These are phyloP conservation scores for Centrocercus urophasianus DNA, from an alignment of 2,113 vertebrate genomes.

Conservation along the genomic window DNA sequence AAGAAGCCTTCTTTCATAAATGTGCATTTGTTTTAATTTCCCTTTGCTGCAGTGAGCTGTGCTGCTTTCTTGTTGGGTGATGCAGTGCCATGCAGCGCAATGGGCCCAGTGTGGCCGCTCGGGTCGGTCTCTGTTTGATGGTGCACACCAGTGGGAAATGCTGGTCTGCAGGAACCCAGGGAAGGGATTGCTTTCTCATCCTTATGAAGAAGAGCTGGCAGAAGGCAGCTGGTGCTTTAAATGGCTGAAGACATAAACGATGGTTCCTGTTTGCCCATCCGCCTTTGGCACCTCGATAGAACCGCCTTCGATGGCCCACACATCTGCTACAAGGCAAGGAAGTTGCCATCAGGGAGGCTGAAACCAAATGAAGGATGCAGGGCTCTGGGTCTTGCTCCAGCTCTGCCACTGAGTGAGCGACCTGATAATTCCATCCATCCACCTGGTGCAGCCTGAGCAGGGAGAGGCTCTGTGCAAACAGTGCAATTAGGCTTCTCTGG, in stretches of 20 bases:
- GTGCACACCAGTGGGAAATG: background rate
- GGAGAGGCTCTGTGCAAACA: background rate
- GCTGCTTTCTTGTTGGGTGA: background rate
- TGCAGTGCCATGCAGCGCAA: background rate
- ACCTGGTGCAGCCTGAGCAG: background rate
- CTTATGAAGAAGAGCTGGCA: background rate
- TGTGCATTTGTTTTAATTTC: constrained; percentile 32
- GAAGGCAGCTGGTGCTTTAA: background rate
- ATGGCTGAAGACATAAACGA: background rate
- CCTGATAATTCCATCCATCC: background rate
- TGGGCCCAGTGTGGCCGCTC: background rate
- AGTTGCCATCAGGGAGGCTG: background rate
- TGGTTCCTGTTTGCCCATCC: background rate
- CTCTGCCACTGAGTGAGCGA: background rate
- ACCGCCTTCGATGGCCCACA: background rate
- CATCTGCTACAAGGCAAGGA: background rate
- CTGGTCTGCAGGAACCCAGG: background rate
- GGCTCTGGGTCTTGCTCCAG: background rate
- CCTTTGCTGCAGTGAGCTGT: background rate
- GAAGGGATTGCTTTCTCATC: background rate
- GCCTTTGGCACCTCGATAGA: background rate
- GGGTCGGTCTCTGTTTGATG: background rate
- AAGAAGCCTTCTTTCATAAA: background rate
- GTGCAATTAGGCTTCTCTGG: background rate
- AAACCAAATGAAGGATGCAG: background rate